Evolutionary conservation across 2,888 invertebrate species (phyloP), one percentile per base, ranked within the genome.

Genomic region (Ceriagrion tenellum): DNA sequence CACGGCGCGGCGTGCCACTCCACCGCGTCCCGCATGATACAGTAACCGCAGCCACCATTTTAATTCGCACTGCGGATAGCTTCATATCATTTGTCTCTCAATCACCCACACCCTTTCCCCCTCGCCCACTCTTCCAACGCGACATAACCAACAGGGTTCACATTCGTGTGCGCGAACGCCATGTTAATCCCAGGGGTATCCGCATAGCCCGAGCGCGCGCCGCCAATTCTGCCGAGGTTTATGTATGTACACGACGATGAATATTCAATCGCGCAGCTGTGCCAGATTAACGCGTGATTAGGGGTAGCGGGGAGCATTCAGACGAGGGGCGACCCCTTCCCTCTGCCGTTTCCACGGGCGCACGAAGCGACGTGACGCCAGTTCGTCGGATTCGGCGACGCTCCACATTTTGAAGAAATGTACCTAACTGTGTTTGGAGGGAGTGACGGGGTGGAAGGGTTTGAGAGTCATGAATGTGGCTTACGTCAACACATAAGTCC

Each of bases 281-380:
- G 81, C 81, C 69, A 81, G 81, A 81, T 81, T 81, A 81, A 81
- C 35, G 81, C 81, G 81, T 81, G 81, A 81, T 81, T 81, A 35
- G 81, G 30, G 69, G 26, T 3, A 1, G 3, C 12, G n/a, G 23
- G 81, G 30, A 30, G 18, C 35, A 81, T 81, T 30, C 81, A 35
- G 69, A 35, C 30, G 16, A 81, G 30, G 30, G 16, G 10, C n/a
- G 4, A 81, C 23, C n/a, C 69, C 69, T 35, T 81, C 16, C 81
- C 69, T 12, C 23, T n/a, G n/a, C 26, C 16, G 16, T 18, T 20
- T 20, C 20, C 59, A 13, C 20, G 59, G 59, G 18, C 59, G 3
- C 8, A 26, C 18, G 69, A 81, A 12, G 13, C 30, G n/a, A 35
- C 35, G 35, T 81, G 81, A 30, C 81, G 30, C 26, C 35, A 35